phyloP scores from a whole-genome alignment of 2,113 vertebrate species.

The Pluvialis apricaria region DNA sequence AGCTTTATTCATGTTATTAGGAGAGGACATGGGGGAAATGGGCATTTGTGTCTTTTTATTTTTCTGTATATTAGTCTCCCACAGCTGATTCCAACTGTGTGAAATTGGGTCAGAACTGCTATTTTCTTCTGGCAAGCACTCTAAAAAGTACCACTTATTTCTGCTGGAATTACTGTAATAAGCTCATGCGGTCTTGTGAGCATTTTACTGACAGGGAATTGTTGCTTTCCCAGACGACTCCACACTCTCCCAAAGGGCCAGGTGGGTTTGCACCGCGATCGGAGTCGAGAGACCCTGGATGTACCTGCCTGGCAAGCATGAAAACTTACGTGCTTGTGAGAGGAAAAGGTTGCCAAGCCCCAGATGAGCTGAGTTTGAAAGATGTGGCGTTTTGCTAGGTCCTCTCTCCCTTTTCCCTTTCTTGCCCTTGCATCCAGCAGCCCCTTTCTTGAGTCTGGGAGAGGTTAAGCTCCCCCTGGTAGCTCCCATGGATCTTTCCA shows the following conservation, averaged over 20 bases:
- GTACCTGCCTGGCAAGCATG: neutral
- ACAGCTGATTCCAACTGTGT: neutral
- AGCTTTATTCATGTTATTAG: slow-evolving; percentile 38
- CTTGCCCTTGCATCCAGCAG: neutral
- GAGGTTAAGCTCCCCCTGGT: neutral
- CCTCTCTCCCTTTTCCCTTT: neutral
- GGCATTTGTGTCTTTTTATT: slow-evolving; percentile 11
- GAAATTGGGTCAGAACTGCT: slow-evolving; percentile 34
- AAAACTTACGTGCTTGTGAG: neutral
- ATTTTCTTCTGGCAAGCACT: neutral
- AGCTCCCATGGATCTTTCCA: neutral
- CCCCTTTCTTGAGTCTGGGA: neutral
- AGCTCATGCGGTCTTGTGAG: slow-evolving; percentile 13
- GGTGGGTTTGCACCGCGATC: neutral
- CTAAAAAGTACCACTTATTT: slow-evolving; percentile 1
- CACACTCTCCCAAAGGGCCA: neutral
- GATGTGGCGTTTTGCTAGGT: neutral
- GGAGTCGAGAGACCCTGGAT: neutral
- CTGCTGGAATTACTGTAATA: slow-evolving; percentile 3
- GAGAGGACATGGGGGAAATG: slow-evolving; percentile 27
- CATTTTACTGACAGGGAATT: neutral
- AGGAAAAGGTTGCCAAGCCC: neutral
- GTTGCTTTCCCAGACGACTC: neutral
- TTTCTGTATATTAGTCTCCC: neutral
- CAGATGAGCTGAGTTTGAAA: neutral